Evolutionary conservation across 2,113 vertebrate genomes (phyloP).

Genomic region (Lepus timidus): DNA sequence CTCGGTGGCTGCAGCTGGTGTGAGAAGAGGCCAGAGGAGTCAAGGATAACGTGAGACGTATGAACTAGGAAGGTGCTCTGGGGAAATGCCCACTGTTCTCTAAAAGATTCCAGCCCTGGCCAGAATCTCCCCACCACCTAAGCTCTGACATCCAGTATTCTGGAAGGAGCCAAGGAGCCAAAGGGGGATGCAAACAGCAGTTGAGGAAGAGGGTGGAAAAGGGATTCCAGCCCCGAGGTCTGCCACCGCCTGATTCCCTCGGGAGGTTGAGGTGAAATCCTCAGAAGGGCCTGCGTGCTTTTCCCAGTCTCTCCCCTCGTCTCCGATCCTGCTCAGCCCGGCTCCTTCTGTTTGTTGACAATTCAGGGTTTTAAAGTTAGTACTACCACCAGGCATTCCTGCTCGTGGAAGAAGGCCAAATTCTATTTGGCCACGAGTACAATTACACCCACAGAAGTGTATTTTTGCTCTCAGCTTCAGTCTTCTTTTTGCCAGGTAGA

Average conservation of each 20-base stretch:
- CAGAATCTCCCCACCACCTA: not conserved
- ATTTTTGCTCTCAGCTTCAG: constrained; percentile 82
- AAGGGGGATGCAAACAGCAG: not conserved
- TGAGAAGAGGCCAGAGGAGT: not conserved
- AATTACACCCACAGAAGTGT: constrained; percentile 84
- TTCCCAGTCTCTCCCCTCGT: constrained; percentile 43
- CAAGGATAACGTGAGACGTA: not conserved
- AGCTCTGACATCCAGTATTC: not conserved
- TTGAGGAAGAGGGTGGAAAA: not conserved
- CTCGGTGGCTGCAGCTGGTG: not conserved
- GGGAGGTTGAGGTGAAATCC: constrained; percentile 29
- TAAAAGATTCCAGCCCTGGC: not conserved
- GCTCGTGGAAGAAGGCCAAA: constrained; percentile 82
- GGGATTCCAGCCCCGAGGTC: not conserved
- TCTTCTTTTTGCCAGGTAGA: constrained; percentile 83
- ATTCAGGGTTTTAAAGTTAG: constrained; percentile 81
- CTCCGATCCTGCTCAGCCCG: constrained; percentile 65
- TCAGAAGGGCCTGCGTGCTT: constrained; percentile 10
- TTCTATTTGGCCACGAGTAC: constrained; percentile 80
- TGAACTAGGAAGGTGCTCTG: not conserved
- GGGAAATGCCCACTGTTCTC: not conserved
- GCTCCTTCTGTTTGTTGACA: constrained; percentile 83
- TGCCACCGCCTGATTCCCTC: not conserved
- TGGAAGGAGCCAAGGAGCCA: not conserved
- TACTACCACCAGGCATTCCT: constrained; percentile 82